These are phyloP conservation scores for Episyrphus balteatus DNA, from an alignment of 1,140 invertebrate genomes.

Conservation along the genomic window DNA sequence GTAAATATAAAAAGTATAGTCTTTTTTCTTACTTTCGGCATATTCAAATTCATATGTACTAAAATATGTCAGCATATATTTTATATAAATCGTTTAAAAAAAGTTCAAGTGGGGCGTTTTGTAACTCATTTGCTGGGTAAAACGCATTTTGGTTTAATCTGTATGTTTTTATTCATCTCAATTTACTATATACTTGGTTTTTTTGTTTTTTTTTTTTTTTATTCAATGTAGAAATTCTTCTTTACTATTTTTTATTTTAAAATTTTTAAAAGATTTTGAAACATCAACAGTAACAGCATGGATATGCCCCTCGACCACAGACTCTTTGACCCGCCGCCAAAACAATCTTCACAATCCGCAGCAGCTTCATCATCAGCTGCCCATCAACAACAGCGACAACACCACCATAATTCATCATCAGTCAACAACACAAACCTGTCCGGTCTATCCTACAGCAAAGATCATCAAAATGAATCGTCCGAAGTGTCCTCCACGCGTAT, in stretches of 20 bases:
- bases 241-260: neutral
- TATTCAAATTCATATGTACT: too few species aligned
- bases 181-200: neutral
- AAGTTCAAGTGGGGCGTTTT: too few species aligned
- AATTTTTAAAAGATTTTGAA: too few species aligned
- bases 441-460: slow-evolving; percentile 16
- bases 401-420: slow-evolving; percentile 15
- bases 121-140: too few species aligned
- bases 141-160: neutral
- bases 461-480: slow-evolving; percentile 19
- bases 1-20: too few species aligned
- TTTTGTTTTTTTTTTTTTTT: neutral
- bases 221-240: neutral
- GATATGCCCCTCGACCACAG: slow-evolving; percentile 23
- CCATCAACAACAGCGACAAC: slow-evolving; percentile 9
- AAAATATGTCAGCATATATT: too few species aligned
- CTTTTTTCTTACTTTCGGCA: too few species aligned
- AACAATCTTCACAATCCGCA: slow-evolving; percentile 18
- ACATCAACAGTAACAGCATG: slow-evolving; percentile 14
- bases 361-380: slow-evolving; percentile 14
- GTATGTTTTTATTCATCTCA: neutral
- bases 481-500: slow-evolving; percentile 14
- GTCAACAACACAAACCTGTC: slow-evolving; percentile 23
- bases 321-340: slow-evolving; percentile 23
- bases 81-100: too few species aligned